Conservation (phyloP, 1,140 invertebrate genomes). For the Chlorops oryzae region DNA sequence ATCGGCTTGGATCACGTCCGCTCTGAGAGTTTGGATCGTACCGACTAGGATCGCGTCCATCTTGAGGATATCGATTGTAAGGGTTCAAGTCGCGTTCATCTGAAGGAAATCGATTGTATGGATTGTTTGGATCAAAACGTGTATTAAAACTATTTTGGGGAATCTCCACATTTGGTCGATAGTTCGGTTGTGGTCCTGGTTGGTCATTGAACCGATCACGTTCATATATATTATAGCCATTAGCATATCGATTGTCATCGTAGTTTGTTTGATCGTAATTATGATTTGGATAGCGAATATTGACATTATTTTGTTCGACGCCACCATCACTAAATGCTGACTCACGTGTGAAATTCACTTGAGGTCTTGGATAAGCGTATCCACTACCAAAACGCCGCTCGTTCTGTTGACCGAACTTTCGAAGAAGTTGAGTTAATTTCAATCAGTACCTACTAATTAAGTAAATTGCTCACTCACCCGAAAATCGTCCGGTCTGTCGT, state of each 20-base stretch:
- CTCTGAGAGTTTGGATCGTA: too few relatives aligned
- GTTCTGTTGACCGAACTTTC: constrained; percentile 41
- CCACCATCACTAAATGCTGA: constrained; percentile 32
- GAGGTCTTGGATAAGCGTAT: constrained; percentile 30
- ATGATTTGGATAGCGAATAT: constrained; percentile 24
- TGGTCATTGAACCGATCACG: neutral
- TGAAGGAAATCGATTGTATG: too few relatives aligned
- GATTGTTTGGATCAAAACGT: too few relatives aligned
- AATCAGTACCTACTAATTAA: too few relatives aligned
- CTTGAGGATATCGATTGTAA: too few relatives aligned
- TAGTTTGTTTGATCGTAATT: constrained; percentile 22
- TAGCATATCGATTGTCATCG: constrained; percentile 6
- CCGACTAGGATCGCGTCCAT: too few relatives aligned
- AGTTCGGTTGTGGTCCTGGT: too few relatives aligned
- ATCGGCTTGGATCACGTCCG: too few relatives aligned
- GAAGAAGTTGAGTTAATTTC: too few relatives aligned
- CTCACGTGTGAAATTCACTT: constrained; percentile 30
- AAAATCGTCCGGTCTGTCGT: constrained; percentile 40
- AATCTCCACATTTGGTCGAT: too few relatives aligned
- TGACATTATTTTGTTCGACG: constrained; percentile 14
- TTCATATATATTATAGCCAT: constrained; percentile 10
- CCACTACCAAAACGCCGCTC: constrained; percentile 40
- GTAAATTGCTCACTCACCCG: constrained; percentile 38
- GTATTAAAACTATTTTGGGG: too few relatives aligned
- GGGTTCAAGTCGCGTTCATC: too few relatives aligned